These are phyloP conservation scores for Coturnix japonica DNA, from an alignment of 2,113 vertebrate genomes.

Conservation along the genomic window DNA sequence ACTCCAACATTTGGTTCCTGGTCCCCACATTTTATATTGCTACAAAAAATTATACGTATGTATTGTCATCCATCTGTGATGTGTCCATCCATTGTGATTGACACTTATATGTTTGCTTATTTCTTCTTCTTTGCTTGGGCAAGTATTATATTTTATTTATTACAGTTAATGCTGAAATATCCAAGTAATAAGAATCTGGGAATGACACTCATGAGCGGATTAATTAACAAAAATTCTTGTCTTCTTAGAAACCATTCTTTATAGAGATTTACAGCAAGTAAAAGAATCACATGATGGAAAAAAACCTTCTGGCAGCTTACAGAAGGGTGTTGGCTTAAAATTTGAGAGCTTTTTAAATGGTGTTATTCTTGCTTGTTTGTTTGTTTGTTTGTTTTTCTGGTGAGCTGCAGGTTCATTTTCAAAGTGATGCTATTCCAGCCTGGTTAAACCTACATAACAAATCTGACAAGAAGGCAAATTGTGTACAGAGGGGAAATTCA, in stretches of 20 bases:
- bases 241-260: neutral
- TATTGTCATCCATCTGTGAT: neutral
- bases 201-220: neutral
- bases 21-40: neutral
- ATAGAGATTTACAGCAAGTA: neutral
- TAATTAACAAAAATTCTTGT: neutral
- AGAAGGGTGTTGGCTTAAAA: neutral
- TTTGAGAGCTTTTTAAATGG: neutral
- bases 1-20: neutral
- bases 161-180: neutral
- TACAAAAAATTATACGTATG: neutral
- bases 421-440: neutral
- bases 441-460: neutral
- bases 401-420: neutral
- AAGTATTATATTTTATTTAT: neutral
- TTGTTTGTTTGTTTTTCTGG: neutral
- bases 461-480: neutral
- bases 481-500: neutral
- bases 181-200: neutral
- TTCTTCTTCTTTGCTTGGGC: neutral
- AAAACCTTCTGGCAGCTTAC: neutral
- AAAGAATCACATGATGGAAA: neutral
- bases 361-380: neutral
- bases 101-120: rapidly evolving
- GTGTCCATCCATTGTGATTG: neutral